Conservation (phyloP, 2,888 invertebrate species). For the Atrina japonica region DNA sequence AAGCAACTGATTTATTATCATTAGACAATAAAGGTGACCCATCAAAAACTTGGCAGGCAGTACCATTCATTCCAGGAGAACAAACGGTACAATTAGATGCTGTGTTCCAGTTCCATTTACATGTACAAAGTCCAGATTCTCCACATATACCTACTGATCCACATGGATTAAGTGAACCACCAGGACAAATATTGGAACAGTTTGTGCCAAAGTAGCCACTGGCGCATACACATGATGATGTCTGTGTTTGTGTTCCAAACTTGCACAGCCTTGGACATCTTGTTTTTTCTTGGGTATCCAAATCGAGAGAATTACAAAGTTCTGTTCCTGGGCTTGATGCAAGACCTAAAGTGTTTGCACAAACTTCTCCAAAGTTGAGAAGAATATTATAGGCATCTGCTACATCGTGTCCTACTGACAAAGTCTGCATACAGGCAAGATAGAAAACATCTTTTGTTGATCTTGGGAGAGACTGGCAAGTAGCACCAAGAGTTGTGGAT, state of each 20-base stretch:
- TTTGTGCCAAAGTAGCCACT: conserved; percentile 57
- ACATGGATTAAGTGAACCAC: conserved; percentile 60
- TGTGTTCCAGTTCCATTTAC: conserved; percentile 63
- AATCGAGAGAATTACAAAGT: conserved; percentile 38
- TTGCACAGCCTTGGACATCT: conserved; percentile 51
- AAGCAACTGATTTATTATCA: conserved; percentile 44
- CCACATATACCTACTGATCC: conserved; percentile 59
- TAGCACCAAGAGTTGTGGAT: not conserved
- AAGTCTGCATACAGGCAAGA: conserved; percentile 42
- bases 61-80: conserved; percentile 49
- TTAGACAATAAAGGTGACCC: conserved; percentile 37
- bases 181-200: conserved; percentile 61
- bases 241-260: conserved; percentile 48
- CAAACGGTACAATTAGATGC: conserved; percentile 55
- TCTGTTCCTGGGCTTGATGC: conserved; percentile 15
- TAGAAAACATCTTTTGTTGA: conserved; percentile 38
- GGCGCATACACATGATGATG: conserved; percentile 54
- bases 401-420: conserved; percentile 33
- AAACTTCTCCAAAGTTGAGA: conserved; percentile 46
- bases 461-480: conserved; percentile 13
- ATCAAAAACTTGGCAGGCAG: conserved; percentile 57
- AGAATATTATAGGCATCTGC: conserved; percentile 49
- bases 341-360: conserved; percentile 44
- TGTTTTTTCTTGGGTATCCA: conserved; percentile 40
- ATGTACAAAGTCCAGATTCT: conserved; percentile 56